Base-by-base conservation (phyloP, 1,140 invertebrate genomes). In the Branchinecta lynchi region DNA sequence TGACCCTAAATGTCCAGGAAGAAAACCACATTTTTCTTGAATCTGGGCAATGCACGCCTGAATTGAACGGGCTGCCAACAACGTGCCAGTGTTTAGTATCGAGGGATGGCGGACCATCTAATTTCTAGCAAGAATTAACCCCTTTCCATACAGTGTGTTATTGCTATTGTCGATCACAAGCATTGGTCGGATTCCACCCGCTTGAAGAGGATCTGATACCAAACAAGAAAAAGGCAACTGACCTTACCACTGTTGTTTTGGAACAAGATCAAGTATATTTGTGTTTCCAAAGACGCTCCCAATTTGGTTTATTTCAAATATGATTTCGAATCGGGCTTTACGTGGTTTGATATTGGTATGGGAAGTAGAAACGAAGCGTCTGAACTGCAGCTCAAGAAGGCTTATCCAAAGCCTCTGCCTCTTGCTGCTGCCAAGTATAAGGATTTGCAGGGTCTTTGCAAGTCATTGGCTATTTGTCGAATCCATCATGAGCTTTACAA, bases 11-110 rank as follows among this genome's bases (percentile, higher is more conserved):
- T 68, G 21, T 43, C 12, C n/a, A 68, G 43, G 43, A 43, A 12
- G 45, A 44, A 15, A 43, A 44, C 67, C 67, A 68, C 43, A 44
- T 15, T 68, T 68, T 45, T 68, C n/a, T 68, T 8, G 67, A 68
- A 20, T 21, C 43, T n/a, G 67, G 67, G 12, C 32, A n/a, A 68
- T 68, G n/a, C 67, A 68, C 20, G n/a, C 67, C 20, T 21, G n/a
- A 10, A 68, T 68, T 68, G 67, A 68, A 43, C n/a, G 45, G 44
- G 15, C n/a, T 15, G 43, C 67, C 43, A 68, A 68, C 12, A 43
- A 68, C 43, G 8, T 68, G 43, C 32, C 67, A 44, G 67, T 68
- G n/a, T 44, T 44, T 45, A 68, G 12, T 68, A n/a, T 43, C 12
- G 12, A 68, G 12, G 67, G 44, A 68, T 68, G 67, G 44, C n/a